Conservation (phyloP, 2,113 vertebrate genomes). For the Eulemur rufifrons region DNA sequence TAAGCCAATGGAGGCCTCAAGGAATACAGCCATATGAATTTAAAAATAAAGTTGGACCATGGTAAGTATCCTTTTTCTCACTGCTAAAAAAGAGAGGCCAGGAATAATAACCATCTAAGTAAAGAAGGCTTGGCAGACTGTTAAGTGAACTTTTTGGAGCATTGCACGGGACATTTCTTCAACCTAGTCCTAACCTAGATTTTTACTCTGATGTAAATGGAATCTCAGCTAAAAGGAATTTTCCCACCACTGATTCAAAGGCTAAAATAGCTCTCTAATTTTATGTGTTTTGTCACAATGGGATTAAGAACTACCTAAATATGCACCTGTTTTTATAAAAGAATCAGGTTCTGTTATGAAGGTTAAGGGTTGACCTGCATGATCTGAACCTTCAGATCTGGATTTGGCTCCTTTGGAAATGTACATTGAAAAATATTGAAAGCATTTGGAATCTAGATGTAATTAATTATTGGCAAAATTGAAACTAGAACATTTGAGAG, state of each 20-base stretch:
- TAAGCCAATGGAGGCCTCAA: background rate
- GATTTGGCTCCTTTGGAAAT: background rate
- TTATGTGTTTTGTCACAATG: background rate
- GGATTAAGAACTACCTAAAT: background rate
- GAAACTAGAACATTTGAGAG: background rate
- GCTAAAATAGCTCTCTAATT: background rate
- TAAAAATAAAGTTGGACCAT: conserved; percentile 68
- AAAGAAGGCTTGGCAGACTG: background rate
- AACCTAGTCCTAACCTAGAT: conserved; percentile 14
- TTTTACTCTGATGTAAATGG: background rate
- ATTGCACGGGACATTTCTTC: background rate
- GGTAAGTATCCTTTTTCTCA: conserved; percentile 42
- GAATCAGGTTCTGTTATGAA: background rate
- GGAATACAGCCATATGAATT: conserved; percentile 12
- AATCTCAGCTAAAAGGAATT: background rate
- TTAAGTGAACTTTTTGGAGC: background rate
- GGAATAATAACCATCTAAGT: background rate
- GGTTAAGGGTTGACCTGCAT: background rate
- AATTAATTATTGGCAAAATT: background rate
- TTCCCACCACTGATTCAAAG: background rate
- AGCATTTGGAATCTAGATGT: background rate
- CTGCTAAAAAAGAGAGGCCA: background rate
- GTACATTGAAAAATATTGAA: background rate
- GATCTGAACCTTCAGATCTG: background rate
- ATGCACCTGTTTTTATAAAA: background rate